Evolutionary conservation across 1,140 invertebrate species (phyloP).

Genomic region (Musca domestica): DNA sequence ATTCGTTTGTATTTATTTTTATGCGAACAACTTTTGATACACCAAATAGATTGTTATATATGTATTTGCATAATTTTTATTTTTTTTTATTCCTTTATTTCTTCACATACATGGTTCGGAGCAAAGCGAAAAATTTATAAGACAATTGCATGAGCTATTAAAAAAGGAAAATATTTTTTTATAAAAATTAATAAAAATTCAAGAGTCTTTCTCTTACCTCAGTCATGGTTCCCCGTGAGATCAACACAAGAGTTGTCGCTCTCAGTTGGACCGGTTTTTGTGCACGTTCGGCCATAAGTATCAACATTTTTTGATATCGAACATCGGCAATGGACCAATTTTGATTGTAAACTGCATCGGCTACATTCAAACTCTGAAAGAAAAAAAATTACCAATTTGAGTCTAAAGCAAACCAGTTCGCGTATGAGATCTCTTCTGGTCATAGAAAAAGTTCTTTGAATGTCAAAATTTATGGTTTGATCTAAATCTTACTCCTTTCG

Average conservation of each 20-base stretch:
- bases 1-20: no score
- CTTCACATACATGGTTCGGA: slow-evolving; percentile 19
- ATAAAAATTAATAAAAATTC: not conserved
- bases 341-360: slow-evolving; percentile 49
- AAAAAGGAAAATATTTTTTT: not conserved
- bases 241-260: slow-evolving; percentile 38
- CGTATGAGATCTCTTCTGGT: no score
- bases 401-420: no score
- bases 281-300: slow-evolving; percentile 40
- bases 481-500: no score
- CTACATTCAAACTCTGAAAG: slow-evolving; percentile 38
- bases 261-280: slow-evolving; percentile 43
- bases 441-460: no score
- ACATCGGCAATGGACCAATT: slow-evolving; percentile 44
- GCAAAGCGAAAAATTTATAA: slow-evolving; percentile 26
- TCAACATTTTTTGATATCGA: slow-evolving; percentile 37
- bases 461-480: no score
- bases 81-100: not conserved
- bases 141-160: slow-evolving; percentile 26
- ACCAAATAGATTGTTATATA: no score
- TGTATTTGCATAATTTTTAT: no score
- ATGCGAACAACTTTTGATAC: no score
- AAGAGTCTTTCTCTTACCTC: not conserved
- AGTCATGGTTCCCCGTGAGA: not conserved
- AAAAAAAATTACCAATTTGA: not conserved